Evolutionary conservation across 2,113 vertebrate genomes (phyloP).

Genomic region (Apodemus sylvaticus): DNA sequence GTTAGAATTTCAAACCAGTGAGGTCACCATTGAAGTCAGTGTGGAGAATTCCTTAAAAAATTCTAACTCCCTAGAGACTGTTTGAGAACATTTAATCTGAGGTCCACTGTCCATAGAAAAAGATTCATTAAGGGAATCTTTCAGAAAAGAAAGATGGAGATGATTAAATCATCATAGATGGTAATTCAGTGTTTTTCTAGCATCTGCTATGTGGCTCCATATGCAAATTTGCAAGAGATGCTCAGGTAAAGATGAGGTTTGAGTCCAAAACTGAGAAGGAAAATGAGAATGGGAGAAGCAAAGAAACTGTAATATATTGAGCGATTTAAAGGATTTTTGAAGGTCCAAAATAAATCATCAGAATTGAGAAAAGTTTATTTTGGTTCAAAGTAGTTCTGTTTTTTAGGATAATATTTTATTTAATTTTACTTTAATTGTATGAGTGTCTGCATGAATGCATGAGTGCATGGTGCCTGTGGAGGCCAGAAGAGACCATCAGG

Average conservation of each 20-base stretch:
- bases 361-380: neutral
- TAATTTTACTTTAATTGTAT: neutral
- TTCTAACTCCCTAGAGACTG: neutral
- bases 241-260: neutral
- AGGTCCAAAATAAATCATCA: neutral
- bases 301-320: neutral
- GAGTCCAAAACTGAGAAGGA: neutral
- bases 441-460: neutral
- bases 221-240: neutral
- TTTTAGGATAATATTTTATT: neutral
- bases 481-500: no score
- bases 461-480: neutral
- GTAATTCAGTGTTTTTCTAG: neutral
- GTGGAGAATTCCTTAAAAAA: neutral
- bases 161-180: neutral
- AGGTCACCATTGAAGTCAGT: neutral
- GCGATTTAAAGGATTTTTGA: neutral
- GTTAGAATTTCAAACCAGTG: neutral
- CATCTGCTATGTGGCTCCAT: neutral
- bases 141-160: neutral
- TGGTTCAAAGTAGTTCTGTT: neutral
- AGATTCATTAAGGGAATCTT: neutral
- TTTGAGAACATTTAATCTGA: constrained; percentile 17
- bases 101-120: constrained; percentile 17
- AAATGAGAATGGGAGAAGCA: fast-evolving